Base-by-base conservation (phyloP, 2,797 vertebrate species). In the Parambassis ranga region DNA sequence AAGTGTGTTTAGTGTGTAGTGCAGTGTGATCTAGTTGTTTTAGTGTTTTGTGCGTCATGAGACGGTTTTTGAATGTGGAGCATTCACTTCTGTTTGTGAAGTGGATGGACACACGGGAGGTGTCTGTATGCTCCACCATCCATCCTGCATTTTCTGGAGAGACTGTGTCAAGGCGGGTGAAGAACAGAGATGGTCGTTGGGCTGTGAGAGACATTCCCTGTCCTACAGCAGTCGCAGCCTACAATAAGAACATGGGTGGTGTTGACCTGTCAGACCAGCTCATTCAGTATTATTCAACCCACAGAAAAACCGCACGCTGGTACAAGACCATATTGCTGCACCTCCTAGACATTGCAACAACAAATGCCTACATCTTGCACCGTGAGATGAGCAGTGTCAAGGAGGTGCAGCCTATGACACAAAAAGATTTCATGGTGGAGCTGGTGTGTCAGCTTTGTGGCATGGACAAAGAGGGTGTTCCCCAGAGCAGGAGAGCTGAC, bases 341-440 rank as follows among this genome's bases (percentile, higher is more conserved):
- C n/a, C n/a, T n/a, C n/a, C n/a, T n/a, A n/a, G n/a, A n/a, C n/a
- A n/a, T n/a, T n/a, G 23, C 42, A 62, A 35, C 49, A 14, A 52
- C 30, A 7, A 65, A 72, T 33, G 42, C 33, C 18, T 61, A 22
- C 35, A 53, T 55, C 28, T 7, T 55, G 18, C 49, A 66, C 36
- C 20, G 31, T 15, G 57, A 63, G 28, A 28, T 43, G 6, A 50
- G 53, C 44, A 22, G 3, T 2, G 10, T 14, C 1, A 7, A 30
- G 5, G 7, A 24, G 9, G 16, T 39, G 10, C 15, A 55, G 16
- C 24, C n/a, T 32, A 18, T 38, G 49, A 15, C 16, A 7, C 36
- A 50, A 28, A 41, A 51, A 5, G 7, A 36, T 30, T 28, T 51
- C 16, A 4, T 63, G 30, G 24, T n/a, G 2, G 24, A 52, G 11